Conservation (phyloP, 2,113 vertebrate species). For the Pardalotus punctatus region DNA sequence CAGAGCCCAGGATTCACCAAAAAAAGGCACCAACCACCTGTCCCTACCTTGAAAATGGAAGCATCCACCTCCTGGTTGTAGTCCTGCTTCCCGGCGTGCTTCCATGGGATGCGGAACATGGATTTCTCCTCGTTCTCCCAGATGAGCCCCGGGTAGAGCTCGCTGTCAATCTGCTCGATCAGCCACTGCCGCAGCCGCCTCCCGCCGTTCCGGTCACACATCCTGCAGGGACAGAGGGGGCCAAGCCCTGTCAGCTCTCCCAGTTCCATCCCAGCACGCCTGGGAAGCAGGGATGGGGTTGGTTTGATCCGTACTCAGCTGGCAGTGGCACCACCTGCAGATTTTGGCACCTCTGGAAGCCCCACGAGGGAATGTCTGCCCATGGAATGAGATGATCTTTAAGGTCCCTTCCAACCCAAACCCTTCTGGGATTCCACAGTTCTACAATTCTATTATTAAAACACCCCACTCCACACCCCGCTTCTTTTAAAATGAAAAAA, state of each 20-base stretch:
- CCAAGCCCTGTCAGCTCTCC: not conserved
- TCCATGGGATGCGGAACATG: conserved; percentile 98
- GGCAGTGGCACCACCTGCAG: rapidly evolving
- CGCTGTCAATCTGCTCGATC: conserved; percentile 93
- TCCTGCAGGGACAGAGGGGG: conserved; percentile 15
- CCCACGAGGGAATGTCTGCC: rapidly evolving
- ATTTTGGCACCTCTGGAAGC: no score
- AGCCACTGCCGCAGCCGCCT: conserved; percentile 94
- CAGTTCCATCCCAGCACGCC: rapidly evolving
- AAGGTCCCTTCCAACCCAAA: not conserved
- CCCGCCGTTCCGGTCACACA: conserved; percentile 85
- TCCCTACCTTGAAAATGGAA: conserved; percentile 92
- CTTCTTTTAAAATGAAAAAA: not conserved
- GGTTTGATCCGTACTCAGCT: rapidly evolving
- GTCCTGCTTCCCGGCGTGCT: conserved; percentile 96
- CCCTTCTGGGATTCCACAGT: rapidly evolving
- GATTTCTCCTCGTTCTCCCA: conserved; percentile 91
- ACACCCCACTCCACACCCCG: rapidly evolving
- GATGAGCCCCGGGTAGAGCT: conserved; percentile 84
- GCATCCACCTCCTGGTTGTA: conserved; percentile 98
- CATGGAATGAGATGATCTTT: rapidly evolving
- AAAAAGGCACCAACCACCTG: not conserved
- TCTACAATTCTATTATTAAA: not conserved
- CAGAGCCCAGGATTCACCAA: rapidly evolving
- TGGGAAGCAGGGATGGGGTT: rapidly evolving